Evolutionary conservation across 1,140 invertebrate species (phyloP).

Genomic region (Apis laboriosa): DNA sequence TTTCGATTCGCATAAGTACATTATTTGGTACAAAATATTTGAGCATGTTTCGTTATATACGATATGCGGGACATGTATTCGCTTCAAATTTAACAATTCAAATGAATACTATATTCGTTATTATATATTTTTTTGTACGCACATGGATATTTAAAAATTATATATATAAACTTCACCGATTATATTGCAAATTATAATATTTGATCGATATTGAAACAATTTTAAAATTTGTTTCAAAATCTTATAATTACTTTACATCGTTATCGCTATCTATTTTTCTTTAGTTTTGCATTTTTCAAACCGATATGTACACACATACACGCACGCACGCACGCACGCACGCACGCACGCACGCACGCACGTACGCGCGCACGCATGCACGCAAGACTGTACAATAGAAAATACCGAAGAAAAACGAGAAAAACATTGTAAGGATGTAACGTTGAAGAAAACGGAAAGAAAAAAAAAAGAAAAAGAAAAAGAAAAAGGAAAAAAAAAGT

Average conservation of each 20-base stretch:
- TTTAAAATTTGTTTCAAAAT: not conserved
- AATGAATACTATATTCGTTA: not conserved
- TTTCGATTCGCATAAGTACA: constrained; percentile 17
- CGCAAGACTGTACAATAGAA: not conserved
- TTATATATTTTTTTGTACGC: not conserved
- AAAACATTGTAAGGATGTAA: not conserved
- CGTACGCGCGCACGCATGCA: too few relatives aligned
- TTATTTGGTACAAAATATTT: constrained; percentile 26
- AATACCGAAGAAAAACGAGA: not conserved
- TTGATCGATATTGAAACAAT: not conserved
- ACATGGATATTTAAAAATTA: not conserved
- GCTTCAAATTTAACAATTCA: not conserved
- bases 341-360: too few relatives aligned
- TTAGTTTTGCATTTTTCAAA: not conserved
- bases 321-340: too few relatives aligned
- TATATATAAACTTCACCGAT: not conserved
- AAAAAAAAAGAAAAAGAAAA: not conserved
- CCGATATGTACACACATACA: too few relatives aligned
- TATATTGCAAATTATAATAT: not conserved
- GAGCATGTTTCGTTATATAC: not conserved
- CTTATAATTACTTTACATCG: not conserved
- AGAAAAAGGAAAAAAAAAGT: not conserved
- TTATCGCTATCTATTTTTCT: not conserved
- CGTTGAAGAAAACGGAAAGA: not conserved
- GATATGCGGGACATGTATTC: not conserved